Conservation (phyloP, 2,797 vertebrate genomes). For the Sebastes nivosus region DNA sequence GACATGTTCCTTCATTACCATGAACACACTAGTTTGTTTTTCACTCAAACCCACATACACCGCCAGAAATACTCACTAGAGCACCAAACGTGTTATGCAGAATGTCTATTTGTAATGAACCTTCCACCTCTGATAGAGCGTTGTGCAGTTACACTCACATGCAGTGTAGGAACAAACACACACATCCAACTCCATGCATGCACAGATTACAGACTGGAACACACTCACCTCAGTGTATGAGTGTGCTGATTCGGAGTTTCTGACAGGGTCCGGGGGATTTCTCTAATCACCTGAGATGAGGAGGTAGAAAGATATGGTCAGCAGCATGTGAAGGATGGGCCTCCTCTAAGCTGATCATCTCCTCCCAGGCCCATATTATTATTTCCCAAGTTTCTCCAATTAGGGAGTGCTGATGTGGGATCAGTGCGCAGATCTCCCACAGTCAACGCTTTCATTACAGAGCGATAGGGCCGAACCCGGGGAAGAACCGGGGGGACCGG, state of each 20-base stretch:
- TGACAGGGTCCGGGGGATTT: constrained; percentile 68
- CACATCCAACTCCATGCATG: background rate
- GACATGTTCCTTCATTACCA: background rate
- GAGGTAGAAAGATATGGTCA: constrained; percentile 59
- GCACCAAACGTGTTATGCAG: too few relatives aligned
- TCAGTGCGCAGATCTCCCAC: constrained; percentile 22
- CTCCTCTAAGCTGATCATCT: constrained; percentile 55
- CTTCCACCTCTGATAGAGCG: background rate
- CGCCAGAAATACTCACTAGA: background rate
- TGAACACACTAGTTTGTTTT: background rate
- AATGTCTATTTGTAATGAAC: background rate
- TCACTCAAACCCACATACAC: background rate
- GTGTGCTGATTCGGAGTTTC: constrained; percentile 69
- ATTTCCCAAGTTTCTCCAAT: constrained; percentile 55
- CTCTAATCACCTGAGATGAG: constrained; percentile 73
- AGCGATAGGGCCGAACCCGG: background rate
- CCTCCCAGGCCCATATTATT: constrained; percentile 26
- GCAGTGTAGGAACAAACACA: background rate
- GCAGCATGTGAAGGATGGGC: constrained; percentile 52
- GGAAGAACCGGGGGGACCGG: constrained; percentile 19
- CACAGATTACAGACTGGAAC: background rate
- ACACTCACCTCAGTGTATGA: constrained; percentile 73
- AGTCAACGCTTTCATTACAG: constrained; percentile 37
- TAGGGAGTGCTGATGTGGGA: constrained; percentile 53
- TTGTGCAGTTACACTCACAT: background rate